A percentile compares a stretch with the other conserved stretches of the same genome.
phyloP scores from a whole-genome alignment of 1,140 invertebrate genomes.

The Caenorhabditis remanei region DNA sequence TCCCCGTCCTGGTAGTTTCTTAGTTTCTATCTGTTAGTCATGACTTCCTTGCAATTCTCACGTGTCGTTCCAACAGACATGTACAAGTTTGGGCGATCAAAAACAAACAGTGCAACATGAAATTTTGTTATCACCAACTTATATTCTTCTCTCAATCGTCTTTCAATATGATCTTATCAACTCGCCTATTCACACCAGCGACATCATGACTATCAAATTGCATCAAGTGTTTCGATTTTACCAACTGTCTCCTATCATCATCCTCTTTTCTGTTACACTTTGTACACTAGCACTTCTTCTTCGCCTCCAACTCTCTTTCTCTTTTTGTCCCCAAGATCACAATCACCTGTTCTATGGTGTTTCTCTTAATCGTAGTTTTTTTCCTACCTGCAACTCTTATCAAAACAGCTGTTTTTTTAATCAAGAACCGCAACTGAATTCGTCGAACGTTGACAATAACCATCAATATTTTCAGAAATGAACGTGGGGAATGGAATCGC shows the following conservation, averaged over 20 bases:
- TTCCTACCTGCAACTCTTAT: not conserved
- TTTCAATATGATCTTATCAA: conserved; percentile 46
- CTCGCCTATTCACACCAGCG: not conserved
- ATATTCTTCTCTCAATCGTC: conserved; percentile 15
- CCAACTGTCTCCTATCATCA: conserved; percentile 28
- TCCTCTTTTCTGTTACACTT: not conserved
- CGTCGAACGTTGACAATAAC: too few relatives aligned
- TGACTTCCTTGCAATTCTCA: conserved; percentile 52
- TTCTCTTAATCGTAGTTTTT: not conserved
- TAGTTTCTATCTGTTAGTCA: conserved; percentile 5
- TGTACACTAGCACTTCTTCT: not conserved
- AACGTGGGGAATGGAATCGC: conserved; percentile 33
- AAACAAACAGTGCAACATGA: conserved; percentile 48
- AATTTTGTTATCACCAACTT: conserved; percentile 27
- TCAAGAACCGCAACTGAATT: too few relatives aligned
- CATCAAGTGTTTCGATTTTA: conserved; percentile 38
- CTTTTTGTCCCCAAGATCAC: conserved; percentile 25
- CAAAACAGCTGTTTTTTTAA: conserved; percentile 6
- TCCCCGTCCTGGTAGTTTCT: not conserved
- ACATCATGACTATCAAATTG: conserved; percentile 52
- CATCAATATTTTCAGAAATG: conserved; percentile 20
- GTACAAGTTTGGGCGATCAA: conserved; percentile 32
- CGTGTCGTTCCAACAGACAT: conserved; percentile 41
- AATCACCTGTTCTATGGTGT: conserved; percentile 20
- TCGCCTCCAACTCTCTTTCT: conserved; percentile 1